phyloP scores from a whole-genome alignment of 2,797 vertebrate genomes.

The Ibycter americanus region DNA sequence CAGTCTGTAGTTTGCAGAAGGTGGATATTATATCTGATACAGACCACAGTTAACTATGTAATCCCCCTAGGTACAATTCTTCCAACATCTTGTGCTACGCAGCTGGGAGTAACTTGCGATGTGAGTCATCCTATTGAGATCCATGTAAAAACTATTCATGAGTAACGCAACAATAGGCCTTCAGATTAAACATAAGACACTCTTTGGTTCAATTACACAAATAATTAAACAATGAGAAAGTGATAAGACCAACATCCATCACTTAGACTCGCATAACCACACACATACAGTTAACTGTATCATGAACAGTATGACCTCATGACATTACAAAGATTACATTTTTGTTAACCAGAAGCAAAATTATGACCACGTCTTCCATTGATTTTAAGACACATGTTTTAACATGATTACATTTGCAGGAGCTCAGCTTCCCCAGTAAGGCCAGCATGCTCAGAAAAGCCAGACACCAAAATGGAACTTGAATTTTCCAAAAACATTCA shows the following conservation, averaged over 20 bases:
- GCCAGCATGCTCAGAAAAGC: not conserved
- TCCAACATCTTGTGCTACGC: not conserved
- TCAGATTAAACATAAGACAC: not conserved
- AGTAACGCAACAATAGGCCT: not conserved
- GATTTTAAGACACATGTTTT: not conserved
- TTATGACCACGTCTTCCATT: not conserved
- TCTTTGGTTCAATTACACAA: constrained; percentile 21
- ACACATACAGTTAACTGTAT: not conserved
- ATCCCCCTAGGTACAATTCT: not conserved
- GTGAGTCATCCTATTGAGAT: not conserved
- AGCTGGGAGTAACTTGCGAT: not conserved
- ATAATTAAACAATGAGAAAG: constrained; percentile 23
- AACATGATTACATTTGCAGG: not conserved
- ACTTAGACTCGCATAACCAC: not conserved
- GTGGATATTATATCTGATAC: constrained; percentile 5
- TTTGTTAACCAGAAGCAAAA: not conserved
- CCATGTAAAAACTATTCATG: not conserved
- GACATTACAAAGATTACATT: not conserved
- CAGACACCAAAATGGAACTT: not conserved
- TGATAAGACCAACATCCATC: not conserved
- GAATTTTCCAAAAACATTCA: not conserved
- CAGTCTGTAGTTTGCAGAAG: constrained; percentile 67
- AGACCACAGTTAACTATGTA: not conserved
- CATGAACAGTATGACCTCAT: not conserved
- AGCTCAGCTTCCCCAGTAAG: not conserved